phyloP scores from a whole-genome alignment of 2,888 invertebrate species.

The Zygaena filipendulae region DNA sequence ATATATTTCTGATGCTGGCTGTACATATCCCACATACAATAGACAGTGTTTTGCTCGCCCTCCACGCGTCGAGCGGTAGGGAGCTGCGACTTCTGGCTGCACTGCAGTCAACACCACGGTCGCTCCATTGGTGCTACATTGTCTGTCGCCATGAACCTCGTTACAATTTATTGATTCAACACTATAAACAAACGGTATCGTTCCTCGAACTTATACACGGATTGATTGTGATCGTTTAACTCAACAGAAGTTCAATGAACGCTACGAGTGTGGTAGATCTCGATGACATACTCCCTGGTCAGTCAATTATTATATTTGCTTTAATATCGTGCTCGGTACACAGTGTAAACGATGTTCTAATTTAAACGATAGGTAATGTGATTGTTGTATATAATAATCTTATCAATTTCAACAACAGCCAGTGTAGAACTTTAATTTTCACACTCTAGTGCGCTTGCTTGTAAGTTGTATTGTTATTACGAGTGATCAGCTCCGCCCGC shows the following conservation, averaged over 20 bases:
- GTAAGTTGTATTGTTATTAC: slow-evolving; percentile 33
- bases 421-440: too few relatives aligned
- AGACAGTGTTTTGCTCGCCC: slow-evolving; percentile 45
- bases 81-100: not conserved
- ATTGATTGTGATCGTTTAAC: slow-evolving; percentile 16
- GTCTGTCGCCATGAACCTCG: slow-evolving; percentile 24
- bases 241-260: slow-evolving; percentile 41
- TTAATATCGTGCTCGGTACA: too few relatives aligned
- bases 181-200: slow-evolving; percentile 16
- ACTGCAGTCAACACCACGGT: slow-evolving; percentile 29
- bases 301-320: slow-evolving; percentile 20
- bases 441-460: slow-evolving; percentile 31
- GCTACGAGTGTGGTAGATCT: slow-evolving; percentile 27
- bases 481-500: too few relatives aligned
- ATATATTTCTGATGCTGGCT: not conserved
- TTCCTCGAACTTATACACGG: slow-evolving; percentile 23
- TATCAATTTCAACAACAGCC: slow-evolving; percentile 1
- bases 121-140: slow-evolving; percentile 35
- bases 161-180: slow-evolving; percentile 30
- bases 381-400: too few relatives aligned
- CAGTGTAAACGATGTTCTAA: too few relatives aligned
- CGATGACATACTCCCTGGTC: slow-evolving; percentile 39
- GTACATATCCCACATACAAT: slow-evolving; percentile 27
- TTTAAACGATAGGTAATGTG: too few relatives aligned
- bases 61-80: slow-evolving; percentile 22